Conservation (phyloP, 2,888 invertebrate species). For the Lasioglossum pauxillum region DNA sequence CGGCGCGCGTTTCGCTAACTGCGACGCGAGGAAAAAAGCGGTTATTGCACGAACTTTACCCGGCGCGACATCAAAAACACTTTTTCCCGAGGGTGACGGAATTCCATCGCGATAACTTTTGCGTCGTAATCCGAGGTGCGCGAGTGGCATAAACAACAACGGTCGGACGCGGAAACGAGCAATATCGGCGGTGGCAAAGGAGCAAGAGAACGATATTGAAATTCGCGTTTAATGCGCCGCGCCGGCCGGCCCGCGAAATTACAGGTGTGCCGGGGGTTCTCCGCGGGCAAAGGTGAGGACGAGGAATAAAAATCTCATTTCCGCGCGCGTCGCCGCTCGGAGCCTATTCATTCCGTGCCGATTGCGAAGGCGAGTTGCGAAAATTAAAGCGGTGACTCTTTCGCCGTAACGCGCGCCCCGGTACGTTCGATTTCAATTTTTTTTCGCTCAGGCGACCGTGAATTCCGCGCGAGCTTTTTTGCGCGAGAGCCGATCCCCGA, state of each 20-base stretch:
- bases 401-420: not conserved
- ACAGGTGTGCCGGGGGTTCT: not conserved
- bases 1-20: not conserved
- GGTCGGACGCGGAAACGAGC: conserved; percentile 12
- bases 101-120: not conserved
- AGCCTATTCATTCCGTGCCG: conserved; percentile 15
- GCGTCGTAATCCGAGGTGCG: not conserved
- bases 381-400: not conserved
- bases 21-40: not conserved
- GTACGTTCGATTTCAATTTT: conserved; percentile 14
- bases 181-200: conserved; percentile 69
- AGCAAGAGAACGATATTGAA: conserved; percentile 77
- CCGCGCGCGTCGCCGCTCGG: conserved; percentile 54
- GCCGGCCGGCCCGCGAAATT: conserved; percentile 66
- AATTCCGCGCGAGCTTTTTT: not conserved
- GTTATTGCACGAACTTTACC: conserved; percentile 3
- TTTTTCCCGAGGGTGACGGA: not conserved
- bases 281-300: not conserved
- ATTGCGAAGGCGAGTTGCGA: conserved; percentile 3
- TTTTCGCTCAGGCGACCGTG: conserved; percentile 31
- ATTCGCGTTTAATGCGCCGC: conserved; percentile 68
- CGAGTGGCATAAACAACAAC: conserved; percentile 3
- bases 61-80: not conserved
- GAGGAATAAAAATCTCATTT: conserved; percentile 71
- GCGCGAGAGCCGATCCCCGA: conserved; percentile 57